These are phyloP conservation scores for Cyanoramphus novaezelandiae DNA, from an alignment of 2,113 vertebrate genomes.

Conservation along the genomic window DNA sequence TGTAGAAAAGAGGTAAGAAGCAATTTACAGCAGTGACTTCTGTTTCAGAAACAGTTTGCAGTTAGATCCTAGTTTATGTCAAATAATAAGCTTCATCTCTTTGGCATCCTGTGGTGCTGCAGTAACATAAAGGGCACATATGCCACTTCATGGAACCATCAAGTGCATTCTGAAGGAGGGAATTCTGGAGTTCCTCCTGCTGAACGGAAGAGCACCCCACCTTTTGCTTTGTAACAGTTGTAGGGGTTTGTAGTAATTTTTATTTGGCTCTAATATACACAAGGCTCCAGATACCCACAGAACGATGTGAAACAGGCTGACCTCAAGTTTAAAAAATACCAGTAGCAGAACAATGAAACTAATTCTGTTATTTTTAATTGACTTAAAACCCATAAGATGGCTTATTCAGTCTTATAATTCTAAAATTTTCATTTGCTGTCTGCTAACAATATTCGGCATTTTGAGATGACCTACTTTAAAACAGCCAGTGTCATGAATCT, in stretches of 20 bases:
- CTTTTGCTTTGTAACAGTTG: background rate
- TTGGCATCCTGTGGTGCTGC: background rate
- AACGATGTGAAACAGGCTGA: background rate
- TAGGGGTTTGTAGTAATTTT: background rate
- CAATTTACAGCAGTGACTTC: background rate
- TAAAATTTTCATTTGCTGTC: background rate
- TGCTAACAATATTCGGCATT: background rate
- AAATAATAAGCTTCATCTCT: background rate
- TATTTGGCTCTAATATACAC: background rate
- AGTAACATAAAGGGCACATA: background rate
- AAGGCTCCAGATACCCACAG: background rate
- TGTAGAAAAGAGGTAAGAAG: background rate
- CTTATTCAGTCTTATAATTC: background rate
- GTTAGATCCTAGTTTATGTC: background rate
- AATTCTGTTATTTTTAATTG: background rate
- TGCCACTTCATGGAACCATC: background rate
- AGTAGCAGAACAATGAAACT: background rate
- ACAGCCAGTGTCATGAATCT: background rate
- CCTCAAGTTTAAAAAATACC: background rate
- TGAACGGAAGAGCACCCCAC: background rate
- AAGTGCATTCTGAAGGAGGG: background rate
- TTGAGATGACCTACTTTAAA: background rate
- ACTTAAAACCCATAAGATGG: background rate
- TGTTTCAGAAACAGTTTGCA: background rate
- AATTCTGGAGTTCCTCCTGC: background rate